Evolutionary conservation across 2,888 invertebrate genomes (phyloP).

Genomic region (Crematogaster levior): DNA sequence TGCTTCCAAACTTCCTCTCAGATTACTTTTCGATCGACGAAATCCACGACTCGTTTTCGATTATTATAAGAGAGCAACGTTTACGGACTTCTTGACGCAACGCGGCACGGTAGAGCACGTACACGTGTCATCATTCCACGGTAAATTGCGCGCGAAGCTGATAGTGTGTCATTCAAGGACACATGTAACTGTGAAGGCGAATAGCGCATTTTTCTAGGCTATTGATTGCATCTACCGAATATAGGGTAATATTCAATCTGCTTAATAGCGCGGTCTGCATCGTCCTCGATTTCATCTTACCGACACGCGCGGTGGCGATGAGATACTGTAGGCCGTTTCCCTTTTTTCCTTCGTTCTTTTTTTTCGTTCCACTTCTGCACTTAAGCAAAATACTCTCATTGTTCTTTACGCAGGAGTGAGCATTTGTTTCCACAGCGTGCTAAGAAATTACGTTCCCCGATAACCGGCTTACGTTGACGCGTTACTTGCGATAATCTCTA

Average conservation of each 20-base stretch:
- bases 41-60: neutral
- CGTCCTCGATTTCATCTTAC: constrained; percentile 80
- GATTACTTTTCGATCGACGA: neutral
- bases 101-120: constrained; percentile 25
- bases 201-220: constrained; percentile 74
- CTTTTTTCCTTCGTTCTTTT: constrained; percentile 18
- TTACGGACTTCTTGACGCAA: constrained; percentile 35
- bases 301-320: constrained; percentile 50
- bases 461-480: constrained; percentile 19
- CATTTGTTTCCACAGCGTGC: neutral
- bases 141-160: constrained; percentile 72
- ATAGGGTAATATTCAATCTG: constrained; percentile 83
- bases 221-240: constrained; percentile 80
- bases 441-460: constrained; percentile 29
- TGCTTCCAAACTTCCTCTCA: neutral
- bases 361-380: constrained; percentile 70
- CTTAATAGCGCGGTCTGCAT: constrained; percentile 77
- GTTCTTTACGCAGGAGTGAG: constrained; percentile 37
- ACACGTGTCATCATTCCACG: constrained; percentile 58
- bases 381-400: constrained; percentile 65
- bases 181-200: constrained; percentile 62
- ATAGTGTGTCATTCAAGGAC: constrained; percentile 75
- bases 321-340: constrained; percentile 52
- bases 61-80: neutral
- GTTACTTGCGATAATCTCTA: neutral